phyloP scores from a whole-genome alignment of 2,797 vertebrate species.

The Amblyraja radiata region DNA sequence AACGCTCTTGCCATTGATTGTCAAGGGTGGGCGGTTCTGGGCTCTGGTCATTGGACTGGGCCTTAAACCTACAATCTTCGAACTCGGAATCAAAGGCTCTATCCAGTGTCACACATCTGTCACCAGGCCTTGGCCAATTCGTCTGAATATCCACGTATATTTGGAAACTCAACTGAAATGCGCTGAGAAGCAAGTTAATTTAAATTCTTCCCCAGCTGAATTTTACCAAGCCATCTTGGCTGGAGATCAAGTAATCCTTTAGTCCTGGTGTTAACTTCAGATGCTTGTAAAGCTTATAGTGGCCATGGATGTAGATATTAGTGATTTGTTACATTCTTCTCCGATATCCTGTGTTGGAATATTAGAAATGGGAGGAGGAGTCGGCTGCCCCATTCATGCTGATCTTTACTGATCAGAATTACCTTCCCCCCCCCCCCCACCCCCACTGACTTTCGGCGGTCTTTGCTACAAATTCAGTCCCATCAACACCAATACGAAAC shows the following conservation, averaged over 20 bases:
- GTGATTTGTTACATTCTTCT: not conserved
- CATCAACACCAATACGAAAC: no score
- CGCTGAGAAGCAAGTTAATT: not conserved
- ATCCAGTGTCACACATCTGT: not conserved
- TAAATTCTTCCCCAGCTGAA: not conserved
- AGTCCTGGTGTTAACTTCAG: not conserved
- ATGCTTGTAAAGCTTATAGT: not conserved
- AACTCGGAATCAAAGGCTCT: not conserved
- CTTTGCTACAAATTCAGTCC: no score
- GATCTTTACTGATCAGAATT: no score
- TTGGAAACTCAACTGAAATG: not conserved
- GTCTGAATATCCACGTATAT: not conserved
- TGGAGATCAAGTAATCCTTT: no score
- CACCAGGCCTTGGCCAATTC: not conserved
- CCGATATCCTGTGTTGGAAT: not conserved
- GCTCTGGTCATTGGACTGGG: not conserved
- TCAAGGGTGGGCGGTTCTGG: no score
- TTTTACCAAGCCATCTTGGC: not conserved
- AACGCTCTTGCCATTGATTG: no score
- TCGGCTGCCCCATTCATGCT: no score
- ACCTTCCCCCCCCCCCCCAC: no score
- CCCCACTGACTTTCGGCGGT: no score
- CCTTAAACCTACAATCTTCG: not conserved
- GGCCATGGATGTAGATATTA: not conserved
- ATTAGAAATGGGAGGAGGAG: no score